Conservation (phyloP, 2,113 vertebrate species). For the Sterrhoptilus dennistouni region DNA sequence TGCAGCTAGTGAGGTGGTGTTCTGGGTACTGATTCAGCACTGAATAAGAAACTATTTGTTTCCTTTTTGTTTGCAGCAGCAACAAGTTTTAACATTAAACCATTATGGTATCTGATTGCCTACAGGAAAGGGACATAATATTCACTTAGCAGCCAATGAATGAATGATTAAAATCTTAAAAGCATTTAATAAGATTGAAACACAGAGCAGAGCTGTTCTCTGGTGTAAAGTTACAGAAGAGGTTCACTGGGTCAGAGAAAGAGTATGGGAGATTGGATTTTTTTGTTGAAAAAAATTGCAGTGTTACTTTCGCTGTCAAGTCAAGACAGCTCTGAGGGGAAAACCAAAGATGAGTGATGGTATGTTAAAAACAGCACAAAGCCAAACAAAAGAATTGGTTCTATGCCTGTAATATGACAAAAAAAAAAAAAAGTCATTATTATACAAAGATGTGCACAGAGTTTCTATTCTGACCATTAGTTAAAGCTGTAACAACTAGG, state of each 20-base stretch:
- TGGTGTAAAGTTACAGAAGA: slow-evolving; percentile 75
- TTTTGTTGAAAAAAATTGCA: not conserved
- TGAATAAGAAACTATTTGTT: slow-evolving; percentile 52
- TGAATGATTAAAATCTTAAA: slow-evolving; percentile 71
- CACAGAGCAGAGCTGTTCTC: slow-evolving; percentile 72
- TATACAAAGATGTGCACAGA: not conserved
- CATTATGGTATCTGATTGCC: slow-evolving; percentile 59
- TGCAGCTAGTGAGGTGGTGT: not conserved
- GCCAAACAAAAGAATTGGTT: slow-evolving; percentile 6
- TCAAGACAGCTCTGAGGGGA: slow-evolving; percentile 24
- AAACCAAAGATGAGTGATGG: not conserved
- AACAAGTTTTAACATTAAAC: slow-evolving; percentile 66
- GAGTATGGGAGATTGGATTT: not conserved
- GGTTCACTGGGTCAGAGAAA: slow-evolving; percentile 77
- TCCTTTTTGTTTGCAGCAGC: slow-evolving; percentile 42
- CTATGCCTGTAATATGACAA: not conserved
- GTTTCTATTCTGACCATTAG: not conserved
- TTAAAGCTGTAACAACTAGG: not conserved
- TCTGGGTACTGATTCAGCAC: not conserved
- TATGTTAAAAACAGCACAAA: not conserved
- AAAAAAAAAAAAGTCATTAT: not conserved
- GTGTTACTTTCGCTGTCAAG: slow-evolving; percentile 30
- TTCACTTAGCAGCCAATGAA: slow-evolving; percentile 56
- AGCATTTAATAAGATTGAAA: slow-evolving; percentile 68
- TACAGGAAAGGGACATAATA: slow-evolving; percentile 61